These are phyloP conservation scores for Alloscopus bannaensis DNA, from an alignment of 2,888 invertebrate species.

Conservation along the genomic window DNA sequence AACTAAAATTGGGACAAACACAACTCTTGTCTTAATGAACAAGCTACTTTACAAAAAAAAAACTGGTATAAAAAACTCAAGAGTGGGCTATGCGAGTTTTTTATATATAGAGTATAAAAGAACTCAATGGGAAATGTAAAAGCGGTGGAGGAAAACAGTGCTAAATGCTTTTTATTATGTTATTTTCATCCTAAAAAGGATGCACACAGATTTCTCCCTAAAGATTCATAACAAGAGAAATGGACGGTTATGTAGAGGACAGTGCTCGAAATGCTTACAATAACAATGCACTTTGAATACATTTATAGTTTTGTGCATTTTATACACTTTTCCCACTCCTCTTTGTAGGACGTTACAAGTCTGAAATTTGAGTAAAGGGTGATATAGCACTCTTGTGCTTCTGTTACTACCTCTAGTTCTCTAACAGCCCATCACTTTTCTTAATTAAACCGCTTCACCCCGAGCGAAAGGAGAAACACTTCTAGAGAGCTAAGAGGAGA, in stretches of 20 bases:
- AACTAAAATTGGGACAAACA: slow-evolving; percentile 23
- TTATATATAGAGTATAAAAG: too few relatives aligned
- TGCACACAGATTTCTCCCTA: slow-evolving; percentile 24
- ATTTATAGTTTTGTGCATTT: neutral
- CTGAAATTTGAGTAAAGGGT: neutral
- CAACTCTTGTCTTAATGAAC: slow-evolving; percentile 32
- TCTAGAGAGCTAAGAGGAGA: slow-evolving; percentile 20
- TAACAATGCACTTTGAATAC: neutral
- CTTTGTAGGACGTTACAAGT: neutral
- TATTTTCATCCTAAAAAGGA: slow-evolving; percentile 15
- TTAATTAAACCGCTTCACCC: slow-evolving; percentile 72
- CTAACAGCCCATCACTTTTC: slow-evolving; percentile 72
- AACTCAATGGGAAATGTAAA: too few relatives aligned
- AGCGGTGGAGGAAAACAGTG: slow-evolving; percentile 33
- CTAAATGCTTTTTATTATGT: slow-evolving; percentile 52
- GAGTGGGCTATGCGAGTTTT: neutral
- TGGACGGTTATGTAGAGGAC: neutral
- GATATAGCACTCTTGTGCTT: slow-evolving; percentile 27
- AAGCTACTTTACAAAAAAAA: slow-evolving; percentile 2
- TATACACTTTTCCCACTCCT: slow-evolving; percentile 4
- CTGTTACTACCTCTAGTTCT: slow-evolving; percentile 57
- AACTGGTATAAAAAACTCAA: neutral
- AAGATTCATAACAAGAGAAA: slow-evolving; percentile 30
- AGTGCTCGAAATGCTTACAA: slow-evolving; percentile 3
- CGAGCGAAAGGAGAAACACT: slow-evolving; percentile 38